A percentile compares a stretch with the other conserved stretches of the same genome.
These are phyloP conservation scores for Drosophila mauritiana DNA, from an alignment of 1,140 invertebrate species.

Conservation along the genomic window DNA sequence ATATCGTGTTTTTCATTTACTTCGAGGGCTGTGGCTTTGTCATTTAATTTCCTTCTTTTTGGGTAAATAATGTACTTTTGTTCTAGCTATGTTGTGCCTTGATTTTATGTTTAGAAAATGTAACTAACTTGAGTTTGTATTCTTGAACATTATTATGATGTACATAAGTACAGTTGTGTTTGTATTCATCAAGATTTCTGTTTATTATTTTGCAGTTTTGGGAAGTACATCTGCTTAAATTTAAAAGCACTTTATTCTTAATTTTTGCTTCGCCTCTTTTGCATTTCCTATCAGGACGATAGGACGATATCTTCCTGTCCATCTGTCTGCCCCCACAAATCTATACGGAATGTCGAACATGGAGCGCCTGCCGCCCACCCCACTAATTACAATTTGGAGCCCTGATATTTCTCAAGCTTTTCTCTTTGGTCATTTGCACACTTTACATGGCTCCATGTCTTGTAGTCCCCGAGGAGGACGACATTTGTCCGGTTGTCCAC, in stretches of 20 bases:
- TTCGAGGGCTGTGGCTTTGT: not conserved
- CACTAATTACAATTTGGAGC: conserved; percentile 53
- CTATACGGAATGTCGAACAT: conserved; percentile 18
- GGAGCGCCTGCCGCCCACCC: not conserved
- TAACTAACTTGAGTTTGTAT: no score
- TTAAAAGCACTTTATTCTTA: no score
- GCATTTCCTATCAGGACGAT: not conserved
- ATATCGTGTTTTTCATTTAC: not conserved
- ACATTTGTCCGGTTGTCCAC: conserved; percentile 53
- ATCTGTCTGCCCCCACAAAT: conserved; percentile 9
- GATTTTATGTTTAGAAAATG: no score
- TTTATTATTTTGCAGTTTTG: no score
- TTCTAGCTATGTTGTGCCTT: no score
- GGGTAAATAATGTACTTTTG: not conserved
- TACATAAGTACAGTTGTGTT: no score
- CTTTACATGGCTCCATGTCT: conserved; percentile 55
- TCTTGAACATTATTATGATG: no score
- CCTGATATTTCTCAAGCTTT: conserved; percentile 41
- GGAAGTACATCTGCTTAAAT: no score
- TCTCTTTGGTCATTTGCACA: conserved; percentile 57
- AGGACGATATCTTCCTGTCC: not conserved
- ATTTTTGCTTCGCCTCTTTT: not conserved
- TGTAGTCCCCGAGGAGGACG: conserved; percentile 50
- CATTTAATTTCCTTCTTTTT: no score
- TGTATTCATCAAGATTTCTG: no score